Evolutionary conservation across 2,797 vertebrate species (phyloP).

Genomic region (Urophycis tenuis): DNA sequence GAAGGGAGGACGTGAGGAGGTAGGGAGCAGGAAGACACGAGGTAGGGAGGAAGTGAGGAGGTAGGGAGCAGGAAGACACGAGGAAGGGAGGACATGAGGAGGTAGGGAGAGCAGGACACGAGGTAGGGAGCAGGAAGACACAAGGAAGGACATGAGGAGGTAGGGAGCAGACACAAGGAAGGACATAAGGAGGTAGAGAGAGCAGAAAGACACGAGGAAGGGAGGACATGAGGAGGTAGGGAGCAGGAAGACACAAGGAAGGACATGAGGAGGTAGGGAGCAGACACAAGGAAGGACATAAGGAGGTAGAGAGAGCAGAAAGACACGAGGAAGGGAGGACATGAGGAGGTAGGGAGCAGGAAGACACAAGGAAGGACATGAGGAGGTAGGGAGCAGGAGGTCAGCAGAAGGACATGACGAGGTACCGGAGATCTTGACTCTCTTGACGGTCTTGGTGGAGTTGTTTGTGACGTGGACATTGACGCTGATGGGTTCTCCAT

Average conservation of each 20-base stretch:
- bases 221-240: too few relatives aligned
- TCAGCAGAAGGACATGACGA: neutral
- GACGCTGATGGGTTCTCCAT: constrained; percentile 93
- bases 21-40: too few relatives aligned
- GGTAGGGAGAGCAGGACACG: too few relatives aligned
- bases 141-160: neutral
- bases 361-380: neutral
- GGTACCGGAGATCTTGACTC: constrained; percentile 91
- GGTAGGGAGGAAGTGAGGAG: too few relatives aligned
- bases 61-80: too few relatives aligned
- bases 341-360: neutral
- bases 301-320: neutral
- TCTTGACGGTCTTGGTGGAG: constrained; percentile 96
- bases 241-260: neutral
- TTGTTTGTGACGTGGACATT: constrained; percentile 98
- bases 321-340: neutral
- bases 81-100: too few relatives aligned
- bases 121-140: too few relatives aligned
- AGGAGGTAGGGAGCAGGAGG: neutral
- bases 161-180: neutral
- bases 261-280: neutral
- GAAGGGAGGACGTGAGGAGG: too few relatives aligned
- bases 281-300: neutral
- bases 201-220: neutral
- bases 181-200: too few relatives aligned